Evolutionary conservation across 2,888 invertebrate genomes (phyloP).

Genomic region (Cantharis lateralis): DNA sequence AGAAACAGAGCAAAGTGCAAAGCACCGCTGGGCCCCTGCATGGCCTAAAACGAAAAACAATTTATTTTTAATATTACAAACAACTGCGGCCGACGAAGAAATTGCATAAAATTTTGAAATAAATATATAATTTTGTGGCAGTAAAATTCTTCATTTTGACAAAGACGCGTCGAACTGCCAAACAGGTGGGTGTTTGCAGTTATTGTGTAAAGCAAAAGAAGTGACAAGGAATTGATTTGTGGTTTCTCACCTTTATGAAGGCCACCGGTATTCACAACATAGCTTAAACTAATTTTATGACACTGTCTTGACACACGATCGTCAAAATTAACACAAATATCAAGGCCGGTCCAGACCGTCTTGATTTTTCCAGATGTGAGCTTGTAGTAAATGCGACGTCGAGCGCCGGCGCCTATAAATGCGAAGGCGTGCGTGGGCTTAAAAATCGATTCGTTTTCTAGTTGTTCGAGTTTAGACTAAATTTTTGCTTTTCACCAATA

Average conservation of each 20-base stretch:
- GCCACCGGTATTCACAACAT: constrained; percentile 43
- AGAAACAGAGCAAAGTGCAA: constrained; percentile 50
- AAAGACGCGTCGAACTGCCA: constrained; percentile 18
- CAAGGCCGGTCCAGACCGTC: constrained; percentile 39
- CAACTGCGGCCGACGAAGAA: not conserved
- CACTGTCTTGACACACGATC: constrained; percentile 37
- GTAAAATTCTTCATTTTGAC: constrained; percentile 4
- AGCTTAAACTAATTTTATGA: constrained; percentile 32
- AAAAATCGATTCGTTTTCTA: constrained; percentile 46
- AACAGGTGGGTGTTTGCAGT: constrained; percentile 44
- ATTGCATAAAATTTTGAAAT: not conserved
- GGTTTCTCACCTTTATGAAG: constrained; percentile 31
- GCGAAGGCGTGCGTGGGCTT: constrained; percentile 51
- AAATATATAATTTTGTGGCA: not conserved
- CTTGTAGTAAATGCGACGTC: constrained; percentile 36
- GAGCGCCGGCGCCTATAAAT: constrained; percentile 43
- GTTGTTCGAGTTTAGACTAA: constrained; percentile 33
- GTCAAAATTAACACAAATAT: constrained; percentile 33
- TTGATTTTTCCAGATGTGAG: constrained; percentile 38
- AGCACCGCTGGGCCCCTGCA: constrained; percentile 54
- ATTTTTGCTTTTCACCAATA: constrained; percentile 12
- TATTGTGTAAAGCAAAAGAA: not conserved
- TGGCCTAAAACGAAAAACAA: constrained; percentile 48
- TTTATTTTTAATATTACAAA: not conserved
- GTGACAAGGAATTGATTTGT: not conserved